Conservation (phyloP, 1,140 invertebrate species). For the Phortica variegata region DNA sequence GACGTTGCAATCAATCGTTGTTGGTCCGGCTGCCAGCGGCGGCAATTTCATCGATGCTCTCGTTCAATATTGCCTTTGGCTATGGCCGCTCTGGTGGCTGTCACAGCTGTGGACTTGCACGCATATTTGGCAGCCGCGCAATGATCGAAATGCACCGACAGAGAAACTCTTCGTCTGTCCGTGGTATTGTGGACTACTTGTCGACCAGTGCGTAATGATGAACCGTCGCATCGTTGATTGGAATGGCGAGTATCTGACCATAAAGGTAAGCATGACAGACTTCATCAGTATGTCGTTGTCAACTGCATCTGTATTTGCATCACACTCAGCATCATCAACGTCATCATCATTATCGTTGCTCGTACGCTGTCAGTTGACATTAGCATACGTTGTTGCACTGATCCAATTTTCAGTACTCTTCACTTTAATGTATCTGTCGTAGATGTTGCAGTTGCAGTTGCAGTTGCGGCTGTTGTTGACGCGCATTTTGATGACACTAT, state of each 20-base stretch:
- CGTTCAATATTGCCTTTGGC: constrained; percentile 65
- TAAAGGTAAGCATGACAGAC: constrained; percentile 74
- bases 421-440: too few relatives aligned
- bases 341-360: constrained; percentile 9
- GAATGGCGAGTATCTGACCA: constrained; percentile 73
- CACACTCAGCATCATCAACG: background rate
- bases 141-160: constrained; percentile 75
- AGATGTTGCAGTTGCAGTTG: constrained; percentile 8
- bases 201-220: constrained; percentile 84
- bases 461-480: constrained; percentile 33
- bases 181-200: constrained; percentile 77
- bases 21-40: constrained; percentile 18
- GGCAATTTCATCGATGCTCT: constrained; percentile 61
- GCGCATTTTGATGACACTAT: constrained; percentile 37
- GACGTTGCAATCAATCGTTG: constrained; percentile 59
- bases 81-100: constrained; percentile 74
- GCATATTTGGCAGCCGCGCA: constrained; percentile 79
- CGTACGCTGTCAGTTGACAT: too few relatives aligned
- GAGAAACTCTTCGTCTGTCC: constrained; percentile 80
- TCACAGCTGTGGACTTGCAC: constrained; percentile 80
- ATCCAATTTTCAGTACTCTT: too few relatives aligned
- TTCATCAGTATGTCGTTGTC: background rate
- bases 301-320: background rate
- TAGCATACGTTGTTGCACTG: background rate
- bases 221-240: constrained; percentile 77